Evolutionary conservation across 1,140 invertebrate species (phyloP), one percentile per base, ranked within the genome.

Genomic region (Drosophila subpulchrella): DNA sequence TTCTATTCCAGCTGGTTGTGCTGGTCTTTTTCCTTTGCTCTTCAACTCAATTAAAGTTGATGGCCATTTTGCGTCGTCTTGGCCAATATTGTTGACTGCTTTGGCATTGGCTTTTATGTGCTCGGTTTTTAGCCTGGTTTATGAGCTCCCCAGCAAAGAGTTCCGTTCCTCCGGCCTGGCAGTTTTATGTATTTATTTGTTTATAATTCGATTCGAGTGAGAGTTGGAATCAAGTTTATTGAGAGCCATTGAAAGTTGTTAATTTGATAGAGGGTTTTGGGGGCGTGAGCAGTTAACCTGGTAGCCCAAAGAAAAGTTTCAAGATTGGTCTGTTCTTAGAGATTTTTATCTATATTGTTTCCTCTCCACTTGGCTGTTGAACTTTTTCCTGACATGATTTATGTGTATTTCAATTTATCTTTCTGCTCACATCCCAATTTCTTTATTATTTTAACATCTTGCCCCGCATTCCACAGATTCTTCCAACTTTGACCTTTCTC

Each of bases 31-130:
- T 75, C 41, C 68, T 77, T 86, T 67, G 78, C 70, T 75, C 81
- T 81, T 86, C 84, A 88, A 88, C 84, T 88, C 83, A 88, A 88
- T 89, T 88, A 88, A 88, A 89, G 83, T 83, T 88, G 83, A 89
- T 88, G 79, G 83, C 84, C 78, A 88, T 88, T 89, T 89, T 76
- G 59, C 61, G 55, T 73, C 76, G 73, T 72, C 68, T 81, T 71
- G 73, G 82, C 78, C 82, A 75, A 75, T 82, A 82, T 73, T 76
- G 72, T 70, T 72, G 81, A 68, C 75, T 70, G 53, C 39, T 44
- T 39, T 70, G 79, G 77, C 81, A 77, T 77, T 74, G 65, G 70
- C 59, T 72, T 82, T 86, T 82, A 88, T 89, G 68, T 83, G 70
- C 75, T 71, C 56, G 56, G 71, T 50, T 68, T 62, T 70, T 55